These are phyloP conservation scores for Hyposoter didymator DNA, from an alignment of 2,888 invertebrate species.

Conservation along the genomic window DNA sequence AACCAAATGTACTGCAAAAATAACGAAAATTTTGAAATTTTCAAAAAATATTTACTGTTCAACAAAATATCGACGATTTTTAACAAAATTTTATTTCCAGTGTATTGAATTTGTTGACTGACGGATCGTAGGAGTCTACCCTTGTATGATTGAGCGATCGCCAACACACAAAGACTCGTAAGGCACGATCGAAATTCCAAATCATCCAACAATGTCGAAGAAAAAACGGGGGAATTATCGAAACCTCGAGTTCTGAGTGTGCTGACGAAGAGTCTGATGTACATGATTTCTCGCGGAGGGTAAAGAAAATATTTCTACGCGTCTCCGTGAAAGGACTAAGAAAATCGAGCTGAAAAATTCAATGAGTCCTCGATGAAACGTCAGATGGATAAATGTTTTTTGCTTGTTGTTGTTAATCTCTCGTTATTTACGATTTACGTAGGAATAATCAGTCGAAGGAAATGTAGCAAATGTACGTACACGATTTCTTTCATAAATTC, in stretches of 20 bases:
- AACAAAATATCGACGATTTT: no score
- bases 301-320: constrained; percentile 49
- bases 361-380: constrained; percentile 27
- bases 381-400: constrained; percentile 26
- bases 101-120: constrained; percentile 38
- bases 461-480: constrained; percentile 53
- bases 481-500: constrained; percentile 24
- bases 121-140: constrained; percentile 38
- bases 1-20: no score
- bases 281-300: neutral
- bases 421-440: constrained; percentile 46
- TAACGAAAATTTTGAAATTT: no score
- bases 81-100: no score
- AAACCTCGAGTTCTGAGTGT: neutral
- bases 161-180: neutral
- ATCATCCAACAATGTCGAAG: no score
- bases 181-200: neutral
- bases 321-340: neutral
- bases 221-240: no score
- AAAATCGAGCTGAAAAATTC: constrained; percentile 17
- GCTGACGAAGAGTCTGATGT: neutral
- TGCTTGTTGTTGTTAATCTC: constrained; percentile 21
- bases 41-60: no score
- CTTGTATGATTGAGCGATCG: constrained; percentile 14
- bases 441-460: constrained; percentile 62